Base-by-base conservation (phyloP, 92 coral and sea anemone genomes). In the Desmophyllum pertusum region DNA sequence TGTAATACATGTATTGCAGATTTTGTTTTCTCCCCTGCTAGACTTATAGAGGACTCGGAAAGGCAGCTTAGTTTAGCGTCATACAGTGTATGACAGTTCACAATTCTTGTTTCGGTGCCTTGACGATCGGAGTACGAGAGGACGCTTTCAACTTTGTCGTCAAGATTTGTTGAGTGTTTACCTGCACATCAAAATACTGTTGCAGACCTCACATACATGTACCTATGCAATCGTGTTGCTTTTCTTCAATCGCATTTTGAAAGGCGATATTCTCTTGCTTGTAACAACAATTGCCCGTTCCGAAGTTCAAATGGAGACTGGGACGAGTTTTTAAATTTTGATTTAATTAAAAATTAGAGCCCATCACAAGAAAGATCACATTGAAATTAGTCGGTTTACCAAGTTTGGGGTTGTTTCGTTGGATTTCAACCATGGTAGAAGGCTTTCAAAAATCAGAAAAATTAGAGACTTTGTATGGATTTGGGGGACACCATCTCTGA, bases 61-160 rank as follows among this genome's bases (percentile, higher is more conserved):
- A 67, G 73, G 73, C 73, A 67, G 62, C 46, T 65, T 1, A 67
- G 53, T 65, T 85, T 70, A 64, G 63, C 48, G 29, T 80, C 75
- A n/a, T n/a, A n/a, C n/a, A n/a, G n/a, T n/a, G 25, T 80, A 45
- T 27, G 90, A 86, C 81, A 53, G 80, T 66, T 59, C 73, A 73
- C 86, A 87, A 73, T 87, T 76, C 74, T 87, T 87, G 65, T 67
- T 69, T 73, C 83, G 86, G 70, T 71, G 90, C 63, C 82, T 81
- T 31, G 90, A 87, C 73, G 83, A 73, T 73, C 51, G 25, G 81
- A 62, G 39, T 73, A 35, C n/a, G n/a, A n/a, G n/a, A n/a, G n/a
- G n/a, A n/a, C n/a, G n/a, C n/a, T n/a, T n/a, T n/a, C n/a, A n/a
- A 81, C 79, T 45, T 61, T 87, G 21, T 36, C 41, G 71, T 35